Evolutionary conservation across 2,888 invertebrate species (phyloP).

Genomic region (Ophioninae sp.): DNA sequence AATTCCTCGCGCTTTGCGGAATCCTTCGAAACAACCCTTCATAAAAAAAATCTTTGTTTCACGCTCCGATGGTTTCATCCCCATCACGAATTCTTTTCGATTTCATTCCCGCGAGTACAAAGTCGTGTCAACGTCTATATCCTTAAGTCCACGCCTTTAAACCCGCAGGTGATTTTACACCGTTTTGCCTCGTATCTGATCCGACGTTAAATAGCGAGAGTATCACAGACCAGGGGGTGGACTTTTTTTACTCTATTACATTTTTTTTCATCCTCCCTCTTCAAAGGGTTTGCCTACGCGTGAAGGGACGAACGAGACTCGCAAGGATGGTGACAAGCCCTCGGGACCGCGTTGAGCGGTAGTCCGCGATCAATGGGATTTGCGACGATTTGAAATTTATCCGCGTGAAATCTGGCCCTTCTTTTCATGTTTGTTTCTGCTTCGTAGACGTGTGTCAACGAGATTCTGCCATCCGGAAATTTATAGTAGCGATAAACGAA

Average conservation of each 20-base stretch:
- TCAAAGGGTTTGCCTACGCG: constrained; percentile 62
- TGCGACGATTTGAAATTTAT: constrained; percentile 78
- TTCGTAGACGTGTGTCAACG: constrained; percentile 36
- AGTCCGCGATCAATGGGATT: constrained; percentile 78
- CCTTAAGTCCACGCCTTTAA: constrained; percentile 55
- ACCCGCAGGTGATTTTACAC: constrained; percentile 75
- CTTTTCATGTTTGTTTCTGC: constrained; percentile 34
- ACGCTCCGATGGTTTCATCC: constrained; percentile 15
- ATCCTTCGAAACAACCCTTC: not conserved
- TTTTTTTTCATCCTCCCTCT: constrained; percentile 23
- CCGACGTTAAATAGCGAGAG: constrained; percentile 72
- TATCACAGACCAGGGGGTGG: constrained; percentile 56
- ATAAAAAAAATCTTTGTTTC: not conserved
- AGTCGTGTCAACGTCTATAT: constrained; percentile 16
- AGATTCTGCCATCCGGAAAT: constrained; percentile 26
- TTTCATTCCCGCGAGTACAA: constrained; percentile 7
- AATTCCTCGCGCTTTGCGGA: not conserved
- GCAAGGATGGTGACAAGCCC: constrained; percentile 28
- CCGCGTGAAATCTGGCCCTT: constrained; percentile 76
- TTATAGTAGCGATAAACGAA: constrained; percentile 4
- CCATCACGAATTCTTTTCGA: constrained; percentile 11
- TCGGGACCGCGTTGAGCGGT: constrained; percentile 70
- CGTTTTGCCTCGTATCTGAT: constrained; percentile 72
- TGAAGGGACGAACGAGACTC: constrained; percentile 42
- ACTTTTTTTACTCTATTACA: constrained; percentile 16